phyloP scores from a whole-genome alignment of 2,797 vertebrate species.

The Dermochelys coriacea region DNA sequence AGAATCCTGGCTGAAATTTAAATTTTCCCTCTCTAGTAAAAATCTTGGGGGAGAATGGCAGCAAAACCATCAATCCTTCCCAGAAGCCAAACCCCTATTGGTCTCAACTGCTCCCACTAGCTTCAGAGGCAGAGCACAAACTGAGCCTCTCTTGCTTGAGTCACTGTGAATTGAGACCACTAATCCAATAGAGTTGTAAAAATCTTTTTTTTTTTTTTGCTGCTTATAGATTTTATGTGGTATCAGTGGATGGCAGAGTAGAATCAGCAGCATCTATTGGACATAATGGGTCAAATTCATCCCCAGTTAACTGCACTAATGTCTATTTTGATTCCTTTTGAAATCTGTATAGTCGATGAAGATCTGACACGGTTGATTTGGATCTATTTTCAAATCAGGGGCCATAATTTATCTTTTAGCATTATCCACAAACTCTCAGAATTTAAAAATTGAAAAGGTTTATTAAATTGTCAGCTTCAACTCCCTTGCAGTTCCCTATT shows the following conservation, averaged over 20 bases:
- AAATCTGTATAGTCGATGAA: neutral
- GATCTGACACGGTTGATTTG: fast-evolving
- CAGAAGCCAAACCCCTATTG: fast-evolving
- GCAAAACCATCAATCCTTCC: neutral
- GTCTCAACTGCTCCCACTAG: fast-evolving
- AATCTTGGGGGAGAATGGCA: fast-evolving
- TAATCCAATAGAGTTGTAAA: neutral
- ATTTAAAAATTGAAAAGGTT: neutral
- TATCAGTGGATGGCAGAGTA: neutral
- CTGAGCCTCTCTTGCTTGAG: neutral
- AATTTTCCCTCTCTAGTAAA: neutral
- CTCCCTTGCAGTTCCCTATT: fast-evolving
- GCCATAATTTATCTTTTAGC: neutral
- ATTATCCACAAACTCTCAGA: neutral
- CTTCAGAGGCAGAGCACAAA: neutral
- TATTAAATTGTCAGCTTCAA: neutral
- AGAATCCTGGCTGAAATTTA: neutral
- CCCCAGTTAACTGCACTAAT: neutral
- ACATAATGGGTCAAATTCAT: neutral
- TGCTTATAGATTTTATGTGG: neutral
- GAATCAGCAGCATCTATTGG: neutral
- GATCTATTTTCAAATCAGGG: neutral
- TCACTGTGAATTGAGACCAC: neutral
- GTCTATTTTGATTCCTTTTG: neutral
- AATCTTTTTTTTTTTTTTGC: neutral